Conservation (phyloP, 2,113 vertebrate genomes). For the Tupaia tana region DNA sequence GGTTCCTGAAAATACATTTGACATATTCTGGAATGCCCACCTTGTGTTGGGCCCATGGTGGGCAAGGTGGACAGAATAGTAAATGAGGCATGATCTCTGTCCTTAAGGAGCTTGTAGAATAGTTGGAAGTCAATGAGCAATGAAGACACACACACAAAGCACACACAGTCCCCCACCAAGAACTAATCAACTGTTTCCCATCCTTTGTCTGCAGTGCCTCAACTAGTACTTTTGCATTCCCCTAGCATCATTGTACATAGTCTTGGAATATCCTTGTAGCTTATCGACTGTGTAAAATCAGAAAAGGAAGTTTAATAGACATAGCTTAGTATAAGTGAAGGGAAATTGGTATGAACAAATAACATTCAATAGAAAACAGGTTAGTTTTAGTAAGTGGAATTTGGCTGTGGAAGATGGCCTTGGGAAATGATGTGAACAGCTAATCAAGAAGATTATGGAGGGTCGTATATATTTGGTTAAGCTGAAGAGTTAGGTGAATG, state of each 20-base stretch:
- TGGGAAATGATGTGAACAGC: background rate
- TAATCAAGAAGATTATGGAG: background rate
- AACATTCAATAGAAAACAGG: background rate
- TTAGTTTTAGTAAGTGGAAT: background rate
- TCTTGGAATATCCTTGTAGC: background rate
- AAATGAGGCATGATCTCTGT: background rate
- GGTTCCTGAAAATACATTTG: background rate
- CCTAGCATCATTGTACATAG: background rate
- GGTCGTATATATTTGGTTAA: background rate
- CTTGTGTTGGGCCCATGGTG: background rate
- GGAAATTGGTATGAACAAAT: background rate
- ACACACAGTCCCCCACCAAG: background rate
- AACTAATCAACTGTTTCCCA: background rate
- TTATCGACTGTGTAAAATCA: constrained; percentile 3
- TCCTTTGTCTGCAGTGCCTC: background rate
- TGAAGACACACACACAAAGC: background rate
- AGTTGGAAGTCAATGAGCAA: background rate
- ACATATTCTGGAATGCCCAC: background rate
- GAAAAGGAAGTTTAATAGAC: background rate
- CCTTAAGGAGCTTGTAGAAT: background rate
- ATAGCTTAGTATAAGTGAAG: background rate
- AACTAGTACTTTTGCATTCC: background rate
- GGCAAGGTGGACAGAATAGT: background rate
- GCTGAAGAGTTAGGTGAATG: background rate
- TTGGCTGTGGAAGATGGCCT: background rate